phyloP scores from a whole-genome alignment of 2,113 vertebrate genomes.

The Pygoscelis adeliae region DNA sequence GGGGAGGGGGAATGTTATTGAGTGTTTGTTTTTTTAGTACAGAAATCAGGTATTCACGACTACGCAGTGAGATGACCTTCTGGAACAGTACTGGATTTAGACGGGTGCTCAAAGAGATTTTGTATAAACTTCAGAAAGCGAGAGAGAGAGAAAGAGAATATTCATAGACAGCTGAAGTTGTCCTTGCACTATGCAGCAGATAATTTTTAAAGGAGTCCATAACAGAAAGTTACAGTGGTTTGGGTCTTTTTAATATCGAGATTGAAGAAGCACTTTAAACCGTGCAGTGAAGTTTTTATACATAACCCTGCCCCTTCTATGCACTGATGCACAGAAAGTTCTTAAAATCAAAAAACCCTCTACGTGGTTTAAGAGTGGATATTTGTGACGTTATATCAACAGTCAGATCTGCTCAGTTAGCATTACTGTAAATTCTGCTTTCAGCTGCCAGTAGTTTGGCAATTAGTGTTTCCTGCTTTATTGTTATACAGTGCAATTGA shows the following conservation, averaged over 20 bases:
- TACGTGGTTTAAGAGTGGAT: not conserved
- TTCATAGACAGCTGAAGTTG: not conserved
- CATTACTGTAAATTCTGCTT: conserved; percentile 45
- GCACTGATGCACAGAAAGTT: not conserved
- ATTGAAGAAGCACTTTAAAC: not conserved
- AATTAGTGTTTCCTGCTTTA: conserved; percentile 51
- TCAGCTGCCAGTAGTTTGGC: conserved; percentile 32
- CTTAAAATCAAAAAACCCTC: not conserved
- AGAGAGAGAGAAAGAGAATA: not conserved
- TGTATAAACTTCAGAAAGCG: not conserved
- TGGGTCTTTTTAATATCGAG: not conserved
- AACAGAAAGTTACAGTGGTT: not conserved
- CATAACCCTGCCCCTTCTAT: not conserved
- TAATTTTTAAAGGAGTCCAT: not conserved
- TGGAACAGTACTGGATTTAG: not conserved
- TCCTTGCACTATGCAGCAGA: not conserved
- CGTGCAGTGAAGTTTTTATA: not conserved
- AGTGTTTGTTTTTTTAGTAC: too few species aligned
- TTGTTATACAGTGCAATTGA: conserved; percentile 34
- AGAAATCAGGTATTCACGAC: not conserved
- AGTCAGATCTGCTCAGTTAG: conserved; percentile 38
- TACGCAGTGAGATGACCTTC: not conserved
- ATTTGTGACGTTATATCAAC: not conserved
- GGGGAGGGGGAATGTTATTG: too few species aligned
- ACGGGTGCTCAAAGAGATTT: not conserved